phyloP scores from a whole-genome alignment of 2,888 invertebrate genomes.

The Chrysolina haemoptera region DNA sequence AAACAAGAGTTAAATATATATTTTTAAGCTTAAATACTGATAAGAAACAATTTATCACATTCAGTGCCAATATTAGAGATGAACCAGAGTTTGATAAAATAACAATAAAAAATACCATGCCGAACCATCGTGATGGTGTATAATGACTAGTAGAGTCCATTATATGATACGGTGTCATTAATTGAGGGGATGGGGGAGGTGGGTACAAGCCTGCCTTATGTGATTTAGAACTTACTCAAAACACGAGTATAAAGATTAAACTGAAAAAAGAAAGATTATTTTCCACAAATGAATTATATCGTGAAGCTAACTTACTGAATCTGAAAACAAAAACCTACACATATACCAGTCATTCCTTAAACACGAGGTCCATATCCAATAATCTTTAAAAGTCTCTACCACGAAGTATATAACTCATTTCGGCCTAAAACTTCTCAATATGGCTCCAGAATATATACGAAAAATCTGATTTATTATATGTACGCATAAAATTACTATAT shows the following conservation, averaged over 20 bases:
- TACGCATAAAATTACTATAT: too few species aligned
- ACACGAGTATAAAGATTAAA: constrained; percentile 11
- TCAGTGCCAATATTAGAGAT: too few species aligned
- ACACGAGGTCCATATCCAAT: constrained; percentile 7
- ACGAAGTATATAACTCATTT: too few species aligned
- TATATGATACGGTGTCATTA: constrained; percentile 5
- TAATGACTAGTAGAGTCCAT: too few species aligned
- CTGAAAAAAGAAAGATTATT: constrained; percentile 2
- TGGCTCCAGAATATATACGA: background rate
- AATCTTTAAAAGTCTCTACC: background rate
- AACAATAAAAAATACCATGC: too few species aligned
- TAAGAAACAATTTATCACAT: too few species aligned
- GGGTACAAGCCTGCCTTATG: constrained; percentile 16
- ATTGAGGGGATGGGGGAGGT: constrained; percentile 1
- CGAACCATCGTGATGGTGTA: too few species aligned
- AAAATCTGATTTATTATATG: too few species aligned
- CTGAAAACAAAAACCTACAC: constrained; percentile 14
- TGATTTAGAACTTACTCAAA: constrained; percentile 22
- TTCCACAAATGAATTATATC: background rate
- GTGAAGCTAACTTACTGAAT: background rate
- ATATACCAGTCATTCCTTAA: constrained; percentile 17
- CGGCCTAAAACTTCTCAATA: background rate
- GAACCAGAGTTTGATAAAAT: too few species aligned
- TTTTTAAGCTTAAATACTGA: too few species aligned
- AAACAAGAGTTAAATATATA: too few species aligned